Percentiles rank a stretch among this genome's conserved stretches.
Conservation (phyloP, 2,113 vertebrate species). For the Chaenogobius annularis region DNA sequence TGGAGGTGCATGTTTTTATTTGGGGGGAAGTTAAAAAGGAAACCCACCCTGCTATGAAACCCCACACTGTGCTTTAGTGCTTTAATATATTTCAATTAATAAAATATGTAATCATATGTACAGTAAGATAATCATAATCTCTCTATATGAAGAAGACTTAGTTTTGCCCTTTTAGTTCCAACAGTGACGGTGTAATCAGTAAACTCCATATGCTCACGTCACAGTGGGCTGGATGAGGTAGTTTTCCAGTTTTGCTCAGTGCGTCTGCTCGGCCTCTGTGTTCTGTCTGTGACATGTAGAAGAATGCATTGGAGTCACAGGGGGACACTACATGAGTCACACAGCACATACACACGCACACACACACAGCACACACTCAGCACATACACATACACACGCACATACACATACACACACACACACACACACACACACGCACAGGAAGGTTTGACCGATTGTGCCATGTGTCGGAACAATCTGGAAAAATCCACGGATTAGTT, state of each 20-base stretch:
- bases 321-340: constrained; percentile 44
- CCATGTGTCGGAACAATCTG: constrained; percentile 29
- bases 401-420: not conserved
- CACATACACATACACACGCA: not conserved
- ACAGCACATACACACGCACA: not conserved
- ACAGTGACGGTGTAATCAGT: not conserved
- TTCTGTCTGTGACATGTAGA: constrained; percentile 28
- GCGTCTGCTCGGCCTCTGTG: constrained; percentile 8
- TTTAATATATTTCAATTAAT: too few relatives aligned
- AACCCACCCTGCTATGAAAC: too few relatives aligned
- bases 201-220: constrained; percentile 40
- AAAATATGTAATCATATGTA: too few relatives aligned
- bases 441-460: constrained; percentile 5
- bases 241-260: constrained; percentile 59
- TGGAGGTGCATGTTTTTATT: too few relatives aligned
- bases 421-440: not conserved
- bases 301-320: constrained; percentile 44
- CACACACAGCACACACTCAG: not conserved
- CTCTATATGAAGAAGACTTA: too few relatives aligned
- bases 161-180: too few relatives aligned
- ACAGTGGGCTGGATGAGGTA: constrained; percentile 51
- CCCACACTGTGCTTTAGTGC: too few relatives aligned
- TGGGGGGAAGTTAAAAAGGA: too few relatives aligned
- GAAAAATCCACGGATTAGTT: constrained; percentile 29
- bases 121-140: too few relatives aligned